Evolutionary conservation across 2,797 vertebrate genomes (phyloP).

Genomic region (Cuniculus paca): DNA sequence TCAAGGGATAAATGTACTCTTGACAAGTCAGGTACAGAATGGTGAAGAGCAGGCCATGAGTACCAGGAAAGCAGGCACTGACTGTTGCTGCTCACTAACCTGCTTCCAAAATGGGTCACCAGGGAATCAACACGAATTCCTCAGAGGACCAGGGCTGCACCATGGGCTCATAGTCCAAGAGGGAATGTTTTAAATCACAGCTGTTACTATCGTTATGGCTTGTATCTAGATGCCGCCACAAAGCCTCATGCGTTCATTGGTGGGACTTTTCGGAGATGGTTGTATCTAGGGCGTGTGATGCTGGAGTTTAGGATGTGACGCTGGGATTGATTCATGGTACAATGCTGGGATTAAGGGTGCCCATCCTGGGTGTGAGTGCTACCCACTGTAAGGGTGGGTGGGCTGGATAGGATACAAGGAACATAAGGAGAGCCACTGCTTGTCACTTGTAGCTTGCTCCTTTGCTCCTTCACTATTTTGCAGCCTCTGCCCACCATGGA

Average conservation of each 20-base stretch:
- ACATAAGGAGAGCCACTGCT: neutral
- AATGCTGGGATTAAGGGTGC: neutral
- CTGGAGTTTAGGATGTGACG: neutral
- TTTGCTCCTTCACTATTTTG: neutral
- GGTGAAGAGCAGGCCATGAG: neutral
- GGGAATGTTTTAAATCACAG: neutral
- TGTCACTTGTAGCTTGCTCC: neutral
- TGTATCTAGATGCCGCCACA: neutral
- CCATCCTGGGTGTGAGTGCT: neutral
- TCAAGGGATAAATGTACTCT: neutral
- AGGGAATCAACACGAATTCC: neutral
- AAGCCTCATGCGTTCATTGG: neutral
- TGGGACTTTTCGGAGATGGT: neutral
- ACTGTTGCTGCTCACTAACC: neutral
- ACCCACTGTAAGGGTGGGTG: neutral
- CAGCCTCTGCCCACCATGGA: neutral
- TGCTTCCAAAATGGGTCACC: neutral
- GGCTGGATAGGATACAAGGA: neutral
- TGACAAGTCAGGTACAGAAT: neutral
- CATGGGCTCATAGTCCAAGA: neutral
- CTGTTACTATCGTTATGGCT: neutral
- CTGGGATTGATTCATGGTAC: neutral
- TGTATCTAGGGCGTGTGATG: neutral
- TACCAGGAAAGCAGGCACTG: neutral
- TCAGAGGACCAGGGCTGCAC: neutral